Conservation (phyloP, 2,888 invertebrate genomes). For the Timandra comae region DNA sequence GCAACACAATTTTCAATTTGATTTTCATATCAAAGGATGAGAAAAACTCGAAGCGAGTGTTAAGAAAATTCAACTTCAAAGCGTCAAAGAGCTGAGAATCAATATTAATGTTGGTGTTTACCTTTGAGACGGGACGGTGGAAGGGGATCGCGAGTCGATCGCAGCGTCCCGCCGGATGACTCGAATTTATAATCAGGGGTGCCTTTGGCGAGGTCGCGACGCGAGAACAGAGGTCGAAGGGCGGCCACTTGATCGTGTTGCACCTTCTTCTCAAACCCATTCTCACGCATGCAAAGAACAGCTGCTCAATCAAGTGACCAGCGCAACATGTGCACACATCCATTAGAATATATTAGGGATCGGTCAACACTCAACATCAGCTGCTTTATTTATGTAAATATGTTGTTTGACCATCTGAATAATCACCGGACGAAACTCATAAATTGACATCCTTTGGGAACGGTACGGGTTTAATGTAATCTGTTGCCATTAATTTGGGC, state of each 20-base stretch:
- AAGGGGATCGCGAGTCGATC: conserved; percentile 41
- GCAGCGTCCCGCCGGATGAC: conserved; percentile 53
- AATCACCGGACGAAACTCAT: conserved; percentile 32
- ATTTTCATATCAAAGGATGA: conserved; percentile 53
- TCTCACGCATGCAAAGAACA: conserved; percentile 64
- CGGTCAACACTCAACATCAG: conserved; percentile 61
- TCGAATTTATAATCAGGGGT: conserved; percentile 69
- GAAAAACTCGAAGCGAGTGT: conserved; percentile 48
- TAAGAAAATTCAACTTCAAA: conserved; percentile 56
- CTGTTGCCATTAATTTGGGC: conserved; percentile 35
- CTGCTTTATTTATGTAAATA: conserved; percentile 56
- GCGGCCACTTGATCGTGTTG: conserved; percentile 67
- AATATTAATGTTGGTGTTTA: conserved; percentile 73
- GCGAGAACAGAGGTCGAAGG: conserved; percentile 67
- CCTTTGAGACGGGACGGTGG: conserved; percentile 50
- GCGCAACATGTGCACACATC: conserved; percentile 50
- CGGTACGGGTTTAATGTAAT: too few species aligned
- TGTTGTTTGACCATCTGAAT: conserved; percentile 48
- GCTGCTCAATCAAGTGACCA: conserved; percentile 53
- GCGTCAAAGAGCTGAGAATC: conserved; percentile 63
- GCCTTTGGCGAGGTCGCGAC: conserved; percentile 58
- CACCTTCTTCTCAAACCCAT: conserved; percentile 56
- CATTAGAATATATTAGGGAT: conserved; percentile 69
- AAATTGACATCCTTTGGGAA: conserved; percentile 47
- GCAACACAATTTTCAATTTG: conserved; percentile 29